A percentile compares a stretch with the other conserved stretches of the same genome.
phyloP scores from a whole-genome alignment of 2,113 vertebrate genomes.

The Cromileptes altivelis region DNA sequence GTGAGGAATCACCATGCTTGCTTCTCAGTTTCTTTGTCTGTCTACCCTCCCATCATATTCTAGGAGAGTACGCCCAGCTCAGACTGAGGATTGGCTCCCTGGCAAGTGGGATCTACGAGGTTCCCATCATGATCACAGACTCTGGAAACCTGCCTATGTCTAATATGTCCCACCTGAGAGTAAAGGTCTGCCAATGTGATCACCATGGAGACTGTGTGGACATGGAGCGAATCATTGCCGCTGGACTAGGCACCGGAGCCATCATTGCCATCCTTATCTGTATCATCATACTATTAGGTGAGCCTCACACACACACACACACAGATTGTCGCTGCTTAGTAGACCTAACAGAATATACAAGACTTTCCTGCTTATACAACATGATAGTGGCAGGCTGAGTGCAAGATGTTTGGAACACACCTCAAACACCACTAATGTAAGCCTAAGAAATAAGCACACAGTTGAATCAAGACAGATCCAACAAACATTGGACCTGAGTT shows the following conservation, averaged over 20 bases:
- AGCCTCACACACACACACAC: slow-evolving; percentile 64
- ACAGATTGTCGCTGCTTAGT: no score
- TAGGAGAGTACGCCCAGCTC: slow-evolving; percentile 94
- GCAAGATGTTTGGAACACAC: no score
- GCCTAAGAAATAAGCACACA: no score
- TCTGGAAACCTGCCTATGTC: slow-evolving; percentile 96
- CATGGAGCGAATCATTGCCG: slow-evolving; percentile 92
- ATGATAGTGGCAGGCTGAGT: no score
- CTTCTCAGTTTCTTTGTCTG: neutral
- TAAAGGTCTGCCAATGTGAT: slow-evolving; percentile 98
- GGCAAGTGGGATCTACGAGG: slow-evolving; percentile 93
- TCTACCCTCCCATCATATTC: neutral
- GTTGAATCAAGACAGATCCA: no score
- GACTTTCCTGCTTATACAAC: no score
- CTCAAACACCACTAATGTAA: no score
- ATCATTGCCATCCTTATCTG: slow-evolving; percentile 98
- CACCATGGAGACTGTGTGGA: slow-evolving; percentile 96
- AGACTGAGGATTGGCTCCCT: slow-evolving; percentile 91
- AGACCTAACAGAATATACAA: no score
- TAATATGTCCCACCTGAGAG: slow-evolving; percentile 91
- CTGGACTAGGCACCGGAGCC: slow-evolving; percentile 95
- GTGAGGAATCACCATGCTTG: neutral
- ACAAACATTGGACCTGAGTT: no score
- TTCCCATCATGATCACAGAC: slow-evolving; percentile 96
- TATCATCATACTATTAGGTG: slow-evolving; percentile 96